Evolutionary conservation across 1,140 invertebrate species (phyloP).

Genomic region (Pachyrhynchus sulphureomaculatus): DNA sequence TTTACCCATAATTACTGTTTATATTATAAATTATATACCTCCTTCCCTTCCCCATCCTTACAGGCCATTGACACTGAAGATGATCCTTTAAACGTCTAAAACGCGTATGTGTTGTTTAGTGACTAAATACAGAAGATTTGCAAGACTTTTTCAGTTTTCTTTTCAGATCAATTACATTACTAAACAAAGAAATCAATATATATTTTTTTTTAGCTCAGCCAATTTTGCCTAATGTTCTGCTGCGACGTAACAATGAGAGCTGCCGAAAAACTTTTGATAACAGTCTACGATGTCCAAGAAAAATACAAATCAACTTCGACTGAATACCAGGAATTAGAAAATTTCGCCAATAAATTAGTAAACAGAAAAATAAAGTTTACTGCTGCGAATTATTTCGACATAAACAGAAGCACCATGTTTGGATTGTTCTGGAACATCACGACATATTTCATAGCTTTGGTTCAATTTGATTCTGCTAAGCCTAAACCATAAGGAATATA

Average conservation of each 20-base stretch:
- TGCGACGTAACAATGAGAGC: slow-evolving; percentile 4
- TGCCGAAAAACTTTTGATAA: slow-evolving; percentile 1
- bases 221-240: slow-evolving; percentile 2
- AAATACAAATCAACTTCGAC: background rate
- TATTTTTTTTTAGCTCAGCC: slow-evolving; percentile 6
- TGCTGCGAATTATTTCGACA: slow-evolving; percentile 10
- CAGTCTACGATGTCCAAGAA: slow-evolving; percentile 6
- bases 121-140: too few relatives aligned
- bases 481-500: too few relatives aligned
- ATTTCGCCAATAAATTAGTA: background rate
- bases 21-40: too few relatives aligned
- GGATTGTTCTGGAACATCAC: slow-evolving; percentile 6
- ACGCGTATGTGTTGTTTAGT: too few relatives aligned
- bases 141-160: too few relatives aligned
- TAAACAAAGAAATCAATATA: too few relatives aligned
- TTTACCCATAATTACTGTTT: too few relatives aligned
- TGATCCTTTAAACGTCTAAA: too few relatives aligned
- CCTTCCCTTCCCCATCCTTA: too few relatives aligned
- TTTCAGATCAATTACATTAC: too few relatives aligned
- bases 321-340: slow-evolving; percentile 5
- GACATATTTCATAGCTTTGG: slow-evolving; percentile 15
- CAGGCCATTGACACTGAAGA: too few relatives aligned
- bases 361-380: slow-evolving; percentile 9
- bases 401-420: slow-evolving; percentile 14
- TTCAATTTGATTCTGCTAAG: slow-evolving; percentile 5